Evolutionary conservation across 2,888 invertebrate genomes (phyloP), one percentile per base, ranked within the genome.

Genomic region (Ernsta delagoae): DNA sequence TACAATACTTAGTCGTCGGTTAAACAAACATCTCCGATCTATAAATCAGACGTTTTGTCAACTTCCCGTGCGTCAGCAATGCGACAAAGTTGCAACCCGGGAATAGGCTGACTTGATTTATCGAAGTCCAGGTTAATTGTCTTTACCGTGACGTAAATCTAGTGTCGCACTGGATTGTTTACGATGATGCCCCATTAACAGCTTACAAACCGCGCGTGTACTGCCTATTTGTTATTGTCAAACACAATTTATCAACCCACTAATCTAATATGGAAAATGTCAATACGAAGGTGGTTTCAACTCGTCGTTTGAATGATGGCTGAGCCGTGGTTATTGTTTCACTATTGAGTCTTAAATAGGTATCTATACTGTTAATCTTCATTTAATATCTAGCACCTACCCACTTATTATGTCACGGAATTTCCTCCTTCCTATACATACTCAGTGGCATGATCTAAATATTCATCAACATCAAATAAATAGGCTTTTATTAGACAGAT

Each of bases 81-180:
- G 75, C 77, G 76, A 82, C 79, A 75, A 74, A 77, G 77, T 77
- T 73, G 75, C 77, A 74, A 82, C 79, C 76, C 77, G 78, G 65
- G 66, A 73, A 74, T 72, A 68, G 75, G 70, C 69, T 39, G 63
- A 78, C 78, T 85, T 16, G 85, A 86, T 84, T 80, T 82, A 85
- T 78, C 67, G 64, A 72, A 74, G 74, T 73, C 71, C 83, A 81
- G 84, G 85, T 83, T 85, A 86, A 86, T 84, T 83, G 85, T 78
- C 82, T 74, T 80, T 78, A 75, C 79, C 75, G 77, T 76, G 80
- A 80, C 81, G 81, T 83, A 82, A 81, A 86, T 86, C 79, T 81
- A 80, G 79, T 78, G 75, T 76, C 78, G 75, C 80, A 76, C 50
- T 7, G 34, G 62, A 68, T 50, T 68, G 68, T 82, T 78, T 78